Evolutionary conservation across 2,113 vertebrate species (phyloP).

Genomic region (Meriones unguiculatus): DNA sequence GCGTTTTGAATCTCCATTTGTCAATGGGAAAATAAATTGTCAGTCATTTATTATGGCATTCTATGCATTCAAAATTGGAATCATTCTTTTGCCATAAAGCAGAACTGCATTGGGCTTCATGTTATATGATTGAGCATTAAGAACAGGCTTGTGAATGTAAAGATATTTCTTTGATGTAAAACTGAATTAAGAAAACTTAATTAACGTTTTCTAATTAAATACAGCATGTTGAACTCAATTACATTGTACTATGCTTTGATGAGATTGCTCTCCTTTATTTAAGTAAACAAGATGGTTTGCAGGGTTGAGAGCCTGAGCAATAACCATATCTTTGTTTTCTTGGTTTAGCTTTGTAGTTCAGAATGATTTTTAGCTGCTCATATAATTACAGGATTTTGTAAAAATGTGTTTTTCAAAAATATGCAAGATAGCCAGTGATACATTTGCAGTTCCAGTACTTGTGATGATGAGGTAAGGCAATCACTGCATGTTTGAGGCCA

Average conservation of each 20-base stretch:
- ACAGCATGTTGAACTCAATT: slow-evolving; percentile 54
- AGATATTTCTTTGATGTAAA: slow-evolving; percentile 56
- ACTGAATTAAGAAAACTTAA: slow-evolving; percentile 59
- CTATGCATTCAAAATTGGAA: slow-evolving; percentile 52
- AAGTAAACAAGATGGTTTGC: slow-evolving; percentile 61
- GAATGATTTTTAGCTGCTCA: slow-evolving; percentile 48
- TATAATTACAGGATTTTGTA: slow-evolving; percentile 44
- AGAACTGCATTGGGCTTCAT: slow-evolving; percentile 29
- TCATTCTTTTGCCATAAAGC: slow-evolving; percentile 46
- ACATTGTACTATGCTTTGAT: slow-evolving; percentile 51
- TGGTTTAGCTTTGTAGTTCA: neutral
- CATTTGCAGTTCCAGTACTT: neutral
- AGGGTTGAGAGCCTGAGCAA: neutral
- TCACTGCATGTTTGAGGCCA: neutral
- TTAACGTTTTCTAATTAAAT: slow-evolving; percentile 76
- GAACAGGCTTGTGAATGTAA: slow-evolving; percentile 12
- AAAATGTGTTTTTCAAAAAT: slow-evolving; percentile 9
- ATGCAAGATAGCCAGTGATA: neutral
- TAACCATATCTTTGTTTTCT: slow-evolving; percentile 21
- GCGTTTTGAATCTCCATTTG: slow-evolving; percentile 53
- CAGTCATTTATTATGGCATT: slow-evolving; percentile 17
- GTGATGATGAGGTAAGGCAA: neutral
- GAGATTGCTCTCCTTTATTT: slow-evolving; percentile 65
- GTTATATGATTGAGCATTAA: slow-evolving; percentile 53
- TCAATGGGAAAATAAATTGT: slow-evolving; percentile 50